Base-by-base conservation (phyloP, 1,140 invertebrate genomes). In the Cyclina sinensis region DNA sequence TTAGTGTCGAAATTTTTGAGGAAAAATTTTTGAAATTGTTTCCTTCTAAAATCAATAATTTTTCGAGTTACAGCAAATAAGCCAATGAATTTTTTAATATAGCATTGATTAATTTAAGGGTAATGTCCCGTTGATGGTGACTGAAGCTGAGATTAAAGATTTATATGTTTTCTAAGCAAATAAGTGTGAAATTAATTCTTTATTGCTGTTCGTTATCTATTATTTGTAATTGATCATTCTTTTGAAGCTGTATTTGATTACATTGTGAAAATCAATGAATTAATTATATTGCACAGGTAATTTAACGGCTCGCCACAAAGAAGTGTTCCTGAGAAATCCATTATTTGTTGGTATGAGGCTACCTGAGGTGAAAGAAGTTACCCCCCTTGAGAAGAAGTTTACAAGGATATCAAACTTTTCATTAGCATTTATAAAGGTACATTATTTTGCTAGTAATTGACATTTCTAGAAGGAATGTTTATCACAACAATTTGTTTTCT, bases 291-390 rank as follows among this genome's bases (percentile, higher is more conserved):
- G 59, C 91, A 16, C 89, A 96, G 96, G 96, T 70, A 95, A 95
- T 89, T 91, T 96, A 84, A 94, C 94, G 54, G 92, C 96, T 0
- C 95, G 96, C 3, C 97, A 97, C 94, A 96, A 97, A 94, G 96
- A 97, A 88, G 94, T 97, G 43, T 96, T 97, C 84, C 94, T 96
- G 16, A 96, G 96, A 88, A 96, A 97, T 91, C 95, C 96, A 30
- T 93, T 96, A 84, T 95, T 96, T 93, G 94, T 95, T 93, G 96
- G 92, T 86, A 96, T 95, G 94, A 95, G 96, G 82, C 88, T 94
- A 43, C 95, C 94, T 59, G 94, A 93, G 88, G 95, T 96, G 21
- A 90, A 92, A 68, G 94, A 95, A 54, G 88, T 92, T 12, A 92
- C 94, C 32, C 94, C 95, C 27, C 95, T 96, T 4, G 96, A 94